These are phyloP conservation scores for Channallabes apus DNA, from an alignment of 2,797 vertebrate species.

Conservation along the genomic window DNA sequence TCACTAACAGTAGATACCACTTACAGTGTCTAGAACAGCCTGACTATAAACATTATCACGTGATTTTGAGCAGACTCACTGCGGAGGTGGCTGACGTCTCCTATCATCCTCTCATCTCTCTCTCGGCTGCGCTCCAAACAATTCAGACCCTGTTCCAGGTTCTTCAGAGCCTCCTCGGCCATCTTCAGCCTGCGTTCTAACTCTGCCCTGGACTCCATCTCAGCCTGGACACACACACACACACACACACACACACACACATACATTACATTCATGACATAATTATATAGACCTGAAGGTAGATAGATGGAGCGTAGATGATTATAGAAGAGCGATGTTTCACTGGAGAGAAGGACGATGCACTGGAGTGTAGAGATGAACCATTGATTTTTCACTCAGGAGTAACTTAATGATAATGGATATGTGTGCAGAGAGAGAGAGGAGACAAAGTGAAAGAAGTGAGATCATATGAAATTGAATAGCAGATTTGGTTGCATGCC, in stretches of 20 bases:
- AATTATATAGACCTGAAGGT: background rate
- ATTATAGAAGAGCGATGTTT: background rate
- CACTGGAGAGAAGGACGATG: constrained; percentile 7
- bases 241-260: background rate
- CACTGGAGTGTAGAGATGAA: constrained; percentile 16
- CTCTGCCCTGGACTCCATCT: constrained; percentile 89
- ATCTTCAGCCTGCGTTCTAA: constrained; percentile 85
- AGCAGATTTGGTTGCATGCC: background rate
- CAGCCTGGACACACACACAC: constrained; percentile 70
- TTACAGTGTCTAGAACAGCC: background rate
- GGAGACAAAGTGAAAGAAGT: background rate
- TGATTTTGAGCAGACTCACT: constrained; percentile 74
- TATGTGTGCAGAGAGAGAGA: constrained; percentile 15
- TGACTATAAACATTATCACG: background rate
- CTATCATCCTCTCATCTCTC: constrained; percentile 91
- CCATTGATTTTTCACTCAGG: constrained; percentile 31
- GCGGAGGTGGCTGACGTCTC: constrained; percentile 89
- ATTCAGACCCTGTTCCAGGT: constrained; percentile 89
- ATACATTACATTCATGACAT: background rate
- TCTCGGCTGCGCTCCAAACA: constrained; percentile 84
- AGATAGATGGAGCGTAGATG: constrained; percentile 7
- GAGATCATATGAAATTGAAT: constrained; percentile 36
- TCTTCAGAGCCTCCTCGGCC: constrained; percentile 87
- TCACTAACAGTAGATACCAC: background rate
- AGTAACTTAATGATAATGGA: constrained; percentile 12